Evolutionary conservation across 2,113 vertebrate species (phyloP).

Genomic region (Camarhynchus parvulus): DNA sequence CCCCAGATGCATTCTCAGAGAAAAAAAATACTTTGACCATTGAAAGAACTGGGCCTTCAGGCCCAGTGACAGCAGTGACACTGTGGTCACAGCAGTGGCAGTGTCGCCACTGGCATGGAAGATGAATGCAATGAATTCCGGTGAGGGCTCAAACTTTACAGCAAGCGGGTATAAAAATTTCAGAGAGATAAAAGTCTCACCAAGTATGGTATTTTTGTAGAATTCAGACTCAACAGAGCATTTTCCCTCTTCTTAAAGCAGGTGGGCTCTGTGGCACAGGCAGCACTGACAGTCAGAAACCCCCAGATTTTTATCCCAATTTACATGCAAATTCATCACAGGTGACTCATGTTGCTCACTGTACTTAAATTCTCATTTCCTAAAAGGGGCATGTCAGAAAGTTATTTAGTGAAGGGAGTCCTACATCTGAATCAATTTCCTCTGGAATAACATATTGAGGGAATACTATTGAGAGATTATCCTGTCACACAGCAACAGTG

Average conservation of each 20-base stretch:
- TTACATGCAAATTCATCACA: neutral
- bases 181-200: neutral
- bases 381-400: neutral
- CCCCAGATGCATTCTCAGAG: neutral
- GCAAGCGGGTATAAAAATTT: neutral
- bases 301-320: neutral
- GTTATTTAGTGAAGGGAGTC: neutral
- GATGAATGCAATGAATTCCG: neutral
- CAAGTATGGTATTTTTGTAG: neutral
- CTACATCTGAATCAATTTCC: neutral
- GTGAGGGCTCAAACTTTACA: neutral
- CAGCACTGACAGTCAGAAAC: neutral
- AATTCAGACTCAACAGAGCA: neutral
- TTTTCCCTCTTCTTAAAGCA: neutral
- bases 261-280: neutral
- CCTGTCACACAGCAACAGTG: rapidly evolving
- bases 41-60: neutral
- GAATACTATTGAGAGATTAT: neutral
- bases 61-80: neutral
- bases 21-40: neutral
- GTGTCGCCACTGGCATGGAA: neutral
- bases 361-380: neutral
- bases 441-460: neutral
- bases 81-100: neutral
- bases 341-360: neutral